These are phyloP conservation scores for Sminthopsis crassicaudata DNA, from an alignment of 2,113 vertebrate genomes.

Conservation along the genomic window DNA sequence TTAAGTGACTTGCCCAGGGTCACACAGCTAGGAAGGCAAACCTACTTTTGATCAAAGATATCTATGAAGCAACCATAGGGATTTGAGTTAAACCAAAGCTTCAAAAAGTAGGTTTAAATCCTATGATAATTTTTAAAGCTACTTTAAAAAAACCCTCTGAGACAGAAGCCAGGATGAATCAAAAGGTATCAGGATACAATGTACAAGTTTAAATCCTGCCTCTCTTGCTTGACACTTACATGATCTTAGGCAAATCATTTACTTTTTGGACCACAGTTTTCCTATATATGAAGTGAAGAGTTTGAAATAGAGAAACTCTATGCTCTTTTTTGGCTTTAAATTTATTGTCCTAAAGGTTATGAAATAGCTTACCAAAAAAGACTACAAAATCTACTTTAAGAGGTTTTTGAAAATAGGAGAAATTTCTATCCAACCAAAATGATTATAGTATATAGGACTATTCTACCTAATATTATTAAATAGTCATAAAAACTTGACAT, in stretches of 20 bases:
- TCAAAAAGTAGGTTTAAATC: background rate
- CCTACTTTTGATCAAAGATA: background rate
- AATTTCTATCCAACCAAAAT: background rate
- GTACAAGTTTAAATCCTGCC: background rate
- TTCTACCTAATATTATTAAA: background rate
- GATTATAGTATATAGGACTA: background rate
- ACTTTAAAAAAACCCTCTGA: background rate
- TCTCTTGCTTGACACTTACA: background rate
- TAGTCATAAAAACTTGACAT: background rate
- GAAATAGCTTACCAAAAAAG: slow-evolving; percentile 3
- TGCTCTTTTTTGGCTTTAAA: background rate
- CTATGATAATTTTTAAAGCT: background rate
- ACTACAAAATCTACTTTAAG: background rate
- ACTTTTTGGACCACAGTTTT: background rate
- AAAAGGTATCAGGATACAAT: background rate
- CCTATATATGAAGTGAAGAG: background rate
- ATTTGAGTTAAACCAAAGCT: background rate
- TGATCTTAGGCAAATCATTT: slow-evolving; percentile 11
- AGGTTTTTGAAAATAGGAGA: background rate
- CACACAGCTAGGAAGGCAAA: no score
- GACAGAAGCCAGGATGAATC: background rate
- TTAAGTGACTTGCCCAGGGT: no score
- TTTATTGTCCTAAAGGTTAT: background rate
- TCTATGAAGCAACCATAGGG: background rate
- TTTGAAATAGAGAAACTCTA: background rate